These are phyloP conservation scores for Macroramphosus scolopax DNA, from an alignment of 2,797 vertebrate species.

Conservation along the genomic window DNA sequence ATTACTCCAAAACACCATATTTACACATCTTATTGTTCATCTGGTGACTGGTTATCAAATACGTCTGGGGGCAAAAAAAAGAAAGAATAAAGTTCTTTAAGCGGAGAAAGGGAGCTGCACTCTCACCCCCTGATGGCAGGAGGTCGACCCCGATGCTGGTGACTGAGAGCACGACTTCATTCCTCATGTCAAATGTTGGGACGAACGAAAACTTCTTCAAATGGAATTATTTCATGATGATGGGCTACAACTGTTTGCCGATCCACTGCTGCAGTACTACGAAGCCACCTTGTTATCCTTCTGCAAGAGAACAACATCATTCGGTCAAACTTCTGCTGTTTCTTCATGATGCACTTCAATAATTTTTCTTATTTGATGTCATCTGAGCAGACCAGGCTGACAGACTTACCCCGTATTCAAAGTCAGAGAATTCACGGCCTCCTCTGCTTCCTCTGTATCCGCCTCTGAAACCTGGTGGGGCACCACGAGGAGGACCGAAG, in stretches of 20 bases:
- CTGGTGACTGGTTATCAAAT: slow-evolving; percentile 76
- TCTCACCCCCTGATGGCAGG: slow-evolving; percentile 75
- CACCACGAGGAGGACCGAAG: slow-evolving; percentile 74
- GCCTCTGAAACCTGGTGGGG: slow-evolving; percentile 85
- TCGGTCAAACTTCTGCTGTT: fast-evolving
- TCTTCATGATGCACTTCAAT: too few relatives aligned
- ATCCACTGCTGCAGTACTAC: slow-evolving; percentile 76
- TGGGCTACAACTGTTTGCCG: slow-evolving; percentile 74
- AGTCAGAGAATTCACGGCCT: slow-evolving; percentile 91
- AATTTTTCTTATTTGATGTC: too few relatives aligned
- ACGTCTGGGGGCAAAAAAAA: slow-evolving; percentile 56
- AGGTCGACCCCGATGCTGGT: slow-evolving; percentile 85
- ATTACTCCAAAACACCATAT: slow-evolving; percentile 82
- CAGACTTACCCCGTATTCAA: slow-evolving; percentile 94
- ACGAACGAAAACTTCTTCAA: slow-evolving; percentile 79
- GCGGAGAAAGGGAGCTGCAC: slow-evolving; percentile 63
- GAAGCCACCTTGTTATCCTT: slow-evolving; percentile 98
- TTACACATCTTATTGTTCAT: slow-evolving; percentile 81
- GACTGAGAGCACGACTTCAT: slow-evolving; percentile 84
- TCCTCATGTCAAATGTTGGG: slow-evolving; percentile 78
- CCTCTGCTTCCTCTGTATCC: slow-evolving; percentile 88
- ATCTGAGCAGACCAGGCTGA: too few relatives aligned
- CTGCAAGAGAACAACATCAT: slow-evolving; percentile 65
- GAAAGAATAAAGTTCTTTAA: slow-evolving; percentile 27
- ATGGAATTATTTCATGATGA: slow-evolving; percentile 57